Evolutionary conservation across 2,113 vertebrate species (phyloP).

Genomic region (Cynocephalus volans): DNA sequence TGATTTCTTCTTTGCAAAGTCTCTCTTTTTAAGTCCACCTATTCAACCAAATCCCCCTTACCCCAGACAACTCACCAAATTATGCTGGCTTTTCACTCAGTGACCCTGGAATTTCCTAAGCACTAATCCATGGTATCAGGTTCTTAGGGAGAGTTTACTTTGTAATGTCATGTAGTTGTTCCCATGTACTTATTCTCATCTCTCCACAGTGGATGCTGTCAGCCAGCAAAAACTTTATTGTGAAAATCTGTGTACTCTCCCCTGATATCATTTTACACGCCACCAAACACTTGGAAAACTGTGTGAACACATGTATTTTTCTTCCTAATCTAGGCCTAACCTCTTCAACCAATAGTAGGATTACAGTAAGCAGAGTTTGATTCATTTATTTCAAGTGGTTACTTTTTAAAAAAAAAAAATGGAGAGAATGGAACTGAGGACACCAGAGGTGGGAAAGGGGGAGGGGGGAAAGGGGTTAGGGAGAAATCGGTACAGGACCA

Average conservation of each 20-base stretch:
- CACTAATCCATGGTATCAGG: background rate
- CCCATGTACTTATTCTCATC: background rate
- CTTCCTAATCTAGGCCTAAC: background rate
- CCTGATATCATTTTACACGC: background rate
- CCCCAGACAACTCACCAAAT: background rate
- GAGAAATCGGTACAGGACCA: too few relatives aligned
- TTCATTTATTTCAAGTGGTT: slow-evolving; percentile 27
- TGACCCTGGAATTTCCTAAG: background rate
- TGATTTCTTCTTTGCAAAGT: background rate
- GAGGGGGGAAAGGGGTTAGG: too few relatives aligned
- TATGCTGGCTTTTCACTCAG: background rate
- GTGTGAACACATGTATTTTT: background rate
- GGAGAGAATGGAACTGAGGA: too few relatives aligned
- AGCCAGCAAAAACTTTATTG: background rate
- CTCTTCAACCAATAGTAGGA: background rate
- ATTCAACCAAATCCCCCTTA: slow-evolving; percentile 12
- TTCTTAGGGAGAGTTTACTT: background rate
- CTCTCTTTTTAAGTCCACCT: background rate
- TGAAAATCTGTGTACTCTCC: background rate
- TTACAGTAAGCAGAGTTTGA: background rate
- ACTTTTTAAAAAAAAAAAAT: background rate
- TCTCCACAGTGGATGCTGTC: background rate
- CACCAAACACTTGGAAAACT: background rate
- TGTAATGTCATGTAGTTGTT: background rate
- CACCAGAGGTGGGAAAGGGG: too few relatives aligned